Evolutionary conservation across 2,888 invertebrate genomes (phyloP), one percentile per base, ranked within the genome.

Genomic region (Cinara cedri): DNA sequence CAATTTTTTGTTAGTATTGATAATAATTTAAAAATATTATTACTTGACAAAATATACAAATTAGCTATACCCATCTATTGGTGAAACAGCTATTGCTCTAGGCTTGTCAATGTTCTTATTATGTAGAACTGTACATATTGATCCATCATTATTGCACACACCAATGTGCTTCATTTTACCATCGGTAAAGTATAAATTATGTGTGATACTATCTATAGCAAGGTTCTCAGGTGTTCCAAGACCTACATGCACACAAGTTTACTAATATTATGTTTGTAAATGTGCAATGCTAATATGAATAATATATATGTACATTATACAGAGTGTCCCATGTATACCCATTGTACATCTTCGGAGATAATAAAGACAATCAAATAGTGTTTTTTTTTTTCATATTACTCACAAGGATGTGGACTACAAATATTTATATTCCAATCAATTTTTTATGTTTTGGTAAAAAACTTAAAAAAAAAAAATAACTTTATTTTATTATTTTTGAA

Each of bases 131-230:
- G 90, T 87, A 82, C 94, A 95, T 51, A 88, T 87, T 8, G 87
- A 84, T 0, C 92, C 93, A 83, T 92, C 89, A n/a, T 87, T 87
- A 0, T 87, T 88, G 83, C 95, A 95, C 2, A 91, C 94, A 0
- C 90, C 91, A 82, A 95, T 91, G 83, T 90, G 90, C 19, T 90
- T 89, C 83, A 90, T 87, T 54, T 88, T 88, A 0, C 90, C 88
- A 84, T 95, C 95, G 2, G 92, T 91, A 85, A 95, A 93, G 86
- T 95, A 95, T 57, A 96, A 88, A 85, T 94, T 94, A 0, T 90
- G 89, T 0, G 93, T 93, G 10, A 93, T 84, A 90, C 91, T 93
- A 85, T 94, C 94, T 26, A 93, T 87, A 0, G 92, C 91, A 76
- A 95, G 86, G 83, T 93, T 92, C 82, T 93, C 93, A 0, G 93